Evolutionary conservation across 2,113 vertebrate genomes (phyloP), one percentile per base, ranked within the genome.

Genomic region (Corythornis madagascariensis): DNA sequence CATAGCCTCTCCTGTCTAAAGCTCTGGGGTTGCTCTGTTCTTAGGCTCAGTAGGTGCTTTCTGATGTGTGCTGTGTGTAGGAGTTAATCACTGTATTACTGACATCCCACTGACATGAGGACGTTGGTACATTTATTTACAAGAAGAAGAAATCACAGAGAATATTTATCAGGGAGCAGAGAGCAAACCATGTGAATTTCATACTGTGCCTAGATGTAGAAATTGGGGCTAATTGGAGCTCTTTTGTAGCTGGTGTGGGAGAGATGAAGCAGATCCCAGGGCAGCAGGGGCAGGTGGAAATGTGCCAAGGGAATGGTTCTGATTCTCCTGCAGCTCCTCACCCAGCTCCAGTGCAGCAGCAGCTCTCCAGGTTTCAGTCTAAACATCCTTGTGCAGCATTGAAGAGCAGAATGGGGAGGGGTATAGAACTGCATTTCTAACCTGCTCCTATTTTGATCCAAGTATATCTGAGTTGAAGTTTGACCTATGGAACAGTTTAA

Each of bases 291-390:
- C 53, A 57, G 40, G 11, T 70, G 17, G 57, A 50, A n/a, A 19
- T 2, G 0, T 3, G 6, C 19, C 0, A 0, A 9, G 3, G 16
- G 22, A 29, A 31, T 3, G 24, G 25, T 59, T 33, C 28, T 2
- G 4, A 4, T 64, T 56, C 45, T 83, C 33, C 61, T 13, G 48
- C 48, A 16, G 43, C 7, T 0, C 2, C 7, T 3, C 20, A 45
- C 16, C 47, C 24, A 38, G 18, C 64, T 53, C 14, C 33, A 22
- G 63, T 31, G 71, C 12, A 4, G 1, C 25, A 33, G 9, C 6
- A 6, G 29, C 48, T 70, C 64, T 42, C 45, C 45, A 33, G 66
- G 35, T 35, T 45, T 6, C 53, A 57, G 57, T 67, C 24, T n/a
- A 17, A 88, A 61, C 22, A 21, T 82, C 61, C 61, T 65, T 48